Evolutionary conservation across 2,888 invertebrate genomes (phyloP).

Genomic region (Dioctria rufipes): DNA sequence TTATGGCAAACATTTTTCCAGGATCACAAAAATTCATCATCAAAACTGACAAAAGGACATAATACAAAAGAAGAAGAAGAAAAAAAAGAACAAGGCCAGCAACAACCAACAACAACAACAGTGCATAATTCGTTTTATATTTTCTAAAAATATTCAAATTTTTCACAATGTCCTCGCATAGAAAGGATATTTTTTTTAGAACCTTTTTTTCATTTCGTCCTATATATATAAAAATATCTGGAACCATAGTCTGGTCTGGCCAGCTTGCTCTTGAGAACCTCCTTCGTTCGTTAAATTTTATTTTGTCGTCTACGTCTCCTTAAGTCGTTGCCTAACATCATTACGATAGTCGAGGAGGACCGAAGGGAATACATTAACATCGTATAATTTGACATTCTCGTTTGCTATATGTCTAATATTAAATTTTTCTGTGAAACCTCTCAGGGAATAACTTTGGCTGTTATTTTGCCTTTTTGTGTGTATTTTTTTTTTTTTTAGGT

Average conservation of each 20-base stretch:
- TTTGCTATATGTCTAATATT: constrained; percentile 29
- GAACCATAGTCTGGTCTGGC: too few species aligned
- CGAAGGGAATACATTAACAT: constrained; percentile 31
- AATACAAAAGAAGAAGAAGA: too few species aligned
- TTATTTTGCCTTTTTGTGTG: neutral
- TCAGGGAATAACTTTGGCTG: constrained; percentile 25
- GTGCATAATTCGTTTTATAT: neutral
- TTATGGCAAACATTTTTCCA: neutral
- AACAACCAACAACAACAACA: neutral
- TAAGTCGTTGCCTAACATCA: neutral
- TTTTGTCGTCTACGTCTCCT: neutral
- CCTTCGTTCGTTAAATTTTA: too few species aligned
- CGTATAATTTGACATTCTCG: constrained; percentile 14
- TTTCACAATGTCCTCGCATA: neutral
- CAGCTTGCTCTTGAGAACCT: too few species aligned
- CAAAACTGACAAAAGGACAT: neutral
- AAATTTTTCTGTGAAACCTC: constrained; percentile 21
- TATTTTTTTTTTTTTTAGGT: too few species aligned
- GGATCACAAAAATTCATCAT: neutral
- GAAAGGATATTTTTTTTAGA: neutral
- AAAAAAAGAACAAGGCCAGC: too few species aligned
- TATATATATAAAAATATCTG: neutral
- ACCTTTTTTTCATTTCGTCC: neutral
- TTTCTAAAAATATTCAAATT: neutral
- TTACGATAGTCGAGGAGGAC: constrained; percentile 13